Conservation (phyloP, 2,888 invertebrate genomes). For the Hanleya hanleyi region DNA sequence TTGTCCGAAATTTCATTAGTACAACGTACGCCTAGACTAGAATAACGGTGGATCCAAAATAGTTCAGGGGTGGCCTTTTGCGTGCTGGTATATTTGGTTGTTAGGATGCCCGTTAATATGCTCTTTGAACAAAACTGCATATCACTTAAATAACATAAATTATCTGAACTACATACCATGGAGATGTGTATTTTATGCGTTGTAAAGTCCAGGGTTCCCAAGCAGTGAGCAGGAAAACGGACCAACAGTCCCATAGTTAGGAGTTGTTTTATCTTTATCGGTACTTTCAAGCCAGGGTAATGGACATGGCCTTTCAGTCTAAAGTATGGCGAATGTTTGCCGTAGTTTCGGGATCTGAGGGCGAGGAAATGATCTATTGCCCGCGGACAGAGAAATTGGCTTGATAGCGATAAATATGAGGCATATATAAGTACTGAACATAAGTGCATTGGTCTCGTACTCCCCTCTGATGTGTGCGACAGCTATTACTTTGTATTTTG, state of each 20-base stretch:
- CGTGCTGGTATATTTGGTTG: no score
- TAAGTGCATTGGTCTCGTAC: background rate
- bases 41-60: no score
- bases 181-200: background rate
- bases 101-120: no score
- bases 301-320: background rate
- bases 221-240: background rate
- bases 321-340: constrained; percentile 4
- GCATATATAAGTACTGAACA: background rate
- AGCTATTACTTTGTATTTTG: no score
- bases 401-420: background rate
- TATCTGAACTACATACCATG: no score
- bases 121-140: no score
- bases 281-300: background rate
- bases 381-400: background rate
- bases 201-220: constrained; percentile 2
- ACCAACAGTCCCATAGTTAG: background rate
- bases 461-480: no score
- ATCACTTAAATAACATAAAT: no score
- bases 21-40: no score
- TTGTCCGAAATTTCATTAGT: no score
- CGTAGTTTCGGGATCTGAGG: background rate
- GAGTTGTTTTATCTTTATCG: constrained; percentile 3
- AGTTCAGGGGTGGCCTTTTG: no score
- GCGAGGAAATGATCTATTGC: constrained; percentile 1